Percentiles rank a stretch among this genome's conserved stretches.
These are phyloP conservation scores for Actinemys pallida DNA, from an alignment of 2,113 vertebrate species.

Conservation along the genomic window DNA sequence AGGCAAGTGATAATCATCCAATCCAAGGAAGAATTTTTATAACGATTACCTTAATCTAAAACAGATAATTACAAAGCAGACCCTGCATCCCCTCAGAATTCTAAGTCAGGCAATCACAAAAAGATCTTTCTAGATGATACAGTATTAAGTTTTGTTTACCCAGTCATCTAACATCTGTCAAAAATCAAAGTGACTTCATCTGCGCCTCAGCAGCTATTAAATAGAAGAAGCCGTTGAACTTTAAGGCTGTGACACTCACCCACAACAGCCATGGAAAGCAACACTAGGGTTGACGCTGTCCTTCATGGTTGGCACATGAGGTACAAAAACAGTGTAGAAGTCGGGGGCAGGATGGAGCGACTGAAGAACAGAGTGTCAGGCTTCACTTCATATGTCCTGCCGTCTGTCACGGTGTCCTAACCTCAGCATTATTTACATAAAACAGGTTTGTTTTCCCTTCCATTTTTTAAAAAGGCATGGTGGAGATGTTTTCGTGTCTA, in stretches of 20 bases:
- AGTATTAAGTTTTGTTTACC: not conserved
- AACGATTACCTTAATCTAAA: conserved; percentile 19
- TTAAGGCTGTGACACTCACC: rapidly evolving
- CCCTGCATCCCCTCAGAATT: not conserved
- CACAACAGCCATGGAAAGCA: not conserved
- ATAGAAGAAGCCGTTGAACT: not conserved
- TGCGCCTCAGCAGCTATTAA: rapidly evolving
- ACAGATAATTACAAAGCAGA: not conserved
- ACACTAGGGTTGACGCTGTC: not conserved
- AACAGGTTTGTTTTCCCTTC: not conserved
- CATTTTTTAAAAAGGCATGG: not conserved
- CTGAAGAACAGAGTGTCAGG: not conserved
- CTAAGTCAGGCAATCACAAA: not conserved
- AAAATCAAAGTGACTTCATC: not conserved
- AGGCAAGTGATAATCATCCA: conserved; percentile 58
- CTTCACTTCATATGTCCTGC: not conserved
- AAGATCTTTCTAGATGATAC: not conserved
- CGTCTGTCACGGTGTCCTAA: not conserved
- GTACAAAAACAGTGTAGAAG: not conserved
- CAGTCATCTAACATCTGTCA: not conserved
- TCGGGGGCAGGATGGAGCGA: not conserved
- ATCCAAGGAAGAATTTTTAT: conserved; percentile 10
- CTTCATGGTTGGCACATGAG: not conserved
- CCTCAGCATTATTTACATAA: not conserved
- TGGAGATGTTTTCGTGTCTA: not conserved